Conservation (phyloP, 2,888 invertebrate species). For the Nephrotoma appendiculata region DNA sequence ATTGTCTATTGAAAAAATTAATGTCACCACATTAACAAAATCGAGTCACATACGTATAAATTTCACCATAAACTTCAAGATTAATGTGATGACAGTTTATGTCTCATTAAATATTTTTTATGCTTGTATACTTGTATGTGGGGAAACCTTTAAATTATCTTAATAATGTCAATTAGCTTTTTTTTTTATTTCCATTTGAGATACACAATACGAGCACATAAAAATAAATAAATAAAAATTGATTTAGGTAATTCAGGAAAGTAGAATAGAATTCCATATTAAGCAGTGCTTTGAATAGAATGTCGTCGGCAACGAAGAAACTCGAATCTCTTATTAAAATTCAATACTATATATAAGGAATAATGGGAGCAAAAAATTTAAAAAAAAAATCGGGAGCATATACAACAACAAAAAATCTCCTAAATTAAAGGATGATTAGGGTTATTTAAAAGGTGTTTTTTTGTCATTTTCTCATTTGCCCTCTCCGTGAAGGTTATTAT, state of each 20-base stretch:
- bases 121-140: neutral
- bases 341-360: neutral
- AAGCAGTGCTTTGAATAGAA: neutral
- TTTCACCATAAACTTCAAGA: neutral
- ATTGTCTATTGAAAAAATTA: neutral
- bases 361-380: neutral
- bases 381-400: neutral
- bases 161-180: neutral
- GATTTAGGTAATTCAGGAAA: neutral
- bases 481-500: neutral
- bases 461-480: neutral
- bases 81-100: neutral
- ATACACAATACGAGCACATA: neutral
- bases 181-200: neutral
- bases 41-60: neutral
- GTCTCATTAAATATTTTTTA: neutral
- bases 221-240: neutral
- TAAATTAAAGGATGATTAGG: neutral
- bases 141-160: neutral
- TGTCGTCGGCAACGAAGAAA: neutral
- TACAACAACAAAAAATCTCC: neutral
- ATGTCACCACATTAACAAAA: neutral
- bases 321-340: neutral
- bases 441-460: neutral
- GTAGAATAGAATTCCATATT: neutral